phyloP scores from a whole-genome alignment of 2,888 invertebrate genomes.

The Ennomos quercinarius region DNA sequence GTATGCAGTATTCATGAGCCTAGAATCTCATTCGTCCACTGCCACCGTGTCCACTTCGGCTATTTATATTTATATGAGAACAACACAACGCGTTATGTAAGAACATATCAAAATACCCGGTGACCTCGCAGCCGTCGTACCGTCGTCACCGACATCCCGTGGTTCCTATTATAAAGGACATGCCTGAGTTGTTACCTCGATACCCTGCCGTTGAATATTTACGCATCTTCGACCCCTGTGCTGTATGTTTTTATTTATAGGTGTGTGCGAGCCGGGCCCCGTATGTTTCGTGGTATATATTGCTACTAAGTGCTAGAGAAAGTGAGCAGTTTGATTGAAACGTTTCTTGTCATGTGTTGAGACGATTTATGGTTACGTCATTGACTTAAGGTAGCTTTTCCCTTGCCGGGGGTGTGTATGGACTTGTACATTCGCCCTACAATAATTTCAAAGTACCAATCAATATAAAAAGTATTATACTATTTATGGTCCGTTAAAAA shows the following conservation, averaged over 20 bases:
- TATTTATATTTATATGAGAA: slow-evolving; percentile 30
- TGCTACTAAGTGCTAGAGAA: slow-evolving; percentile 8
- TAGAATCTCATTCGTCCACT: slow-evolving; percentile 15
- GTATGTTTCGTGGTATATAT: neutral
- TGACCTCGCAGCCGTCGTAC: slow-evolving; percentile 43
- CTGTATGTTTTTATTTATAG: slow-evolving; percentile 46
- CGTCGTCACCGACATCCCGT: slow-evolving; percentile 46
- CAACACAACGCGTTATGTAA: slow-evolving; percentile 42
- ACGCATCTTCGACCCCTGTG: slow-evolving; percentile 47
- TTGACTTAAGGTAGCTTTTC: too few species aligned
- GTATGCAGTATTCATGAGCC: slow-evolving; percentile 23
- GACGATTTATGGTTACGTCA: too few species aligned
- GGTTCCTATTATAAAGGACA: slow-evolving; percentile 57
- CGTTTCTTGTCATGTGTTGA: neutral
- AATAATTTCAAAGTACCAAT: too few species aligned
- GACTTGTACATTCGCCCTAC: too few species aligned
- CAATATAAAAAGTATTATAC: too few species aligned
- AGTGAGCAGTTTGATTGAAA: neutral
- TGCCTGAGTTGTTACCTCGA: slow-evolving; percentile 49
- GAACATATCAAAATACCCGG: slow-evolving; percentile 27
- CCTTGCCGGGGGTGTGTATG: too few species aligned
- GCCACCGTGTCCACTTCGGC: slow-evolving; percentile 12
- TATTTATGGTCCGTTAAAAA: too few species aligned
- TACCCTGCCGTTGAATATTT: slow-evolving; percentile 52
- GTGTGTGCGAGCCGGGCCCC: slow-evolving; percentile 24